Conservation (phyloP, 2,113 vertebrate genomes). For the Myotis yumanensis region DNA sequence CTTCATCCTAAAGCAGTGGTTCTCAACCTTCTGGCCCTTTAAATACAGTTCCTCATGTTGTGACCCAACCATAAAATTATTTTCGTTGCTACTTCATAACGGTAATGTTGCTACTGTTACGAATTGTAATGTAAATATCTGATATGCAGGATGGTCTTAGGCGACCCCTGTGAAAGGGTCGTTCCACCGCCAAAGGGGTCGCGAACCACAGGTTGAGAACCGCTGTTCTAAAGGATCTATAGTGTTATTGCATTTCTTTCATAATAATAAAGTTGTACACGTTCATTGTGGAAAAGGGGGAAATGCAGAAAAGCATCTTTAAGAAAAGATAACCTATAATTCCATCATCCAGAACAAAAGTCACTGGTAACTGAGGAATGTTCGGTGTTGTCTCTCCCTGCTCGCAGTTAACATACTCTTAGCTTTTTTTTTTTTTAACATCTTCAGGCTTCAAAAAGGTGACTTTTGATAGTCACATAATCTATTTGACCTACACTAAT, state of each 20-base stretch:
- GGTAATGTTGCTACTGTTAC: no score
- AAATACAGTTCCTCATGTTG: no score
- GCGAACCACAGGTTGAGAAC: no score
- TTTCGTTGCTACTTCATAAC: no score
- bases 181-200: no score
- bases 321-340: neutral
- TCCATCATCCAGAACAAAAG: neutral
- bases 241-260: neutral
- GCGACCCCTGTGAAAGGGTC: no score
- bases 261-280: neutral
- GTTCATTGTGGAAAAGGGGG: neutral
- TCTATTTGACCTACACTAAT: constrained; percentile 16
- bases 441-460: neutral
- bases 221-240: neutral
- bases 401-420: neutral
- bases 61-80: no score
- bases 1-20: neutral
- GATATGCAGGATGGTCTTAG: no score
- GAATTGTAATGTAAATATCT: no score
- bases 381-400: neutral
- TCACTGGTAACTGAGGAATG: neutral
- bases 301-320: constrained; percentile 20
- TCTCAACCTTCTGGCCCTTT: no score
- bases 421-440: neutral
- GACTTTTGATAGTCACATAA: neutral